Percentiles rank a stretch among this genome's conserved stretches.
These are phyloP conservation scores for Fulica atra DNA, from an alignment of 2,113 vertebrate genomes.

Conservation along the genomic window DNA sequence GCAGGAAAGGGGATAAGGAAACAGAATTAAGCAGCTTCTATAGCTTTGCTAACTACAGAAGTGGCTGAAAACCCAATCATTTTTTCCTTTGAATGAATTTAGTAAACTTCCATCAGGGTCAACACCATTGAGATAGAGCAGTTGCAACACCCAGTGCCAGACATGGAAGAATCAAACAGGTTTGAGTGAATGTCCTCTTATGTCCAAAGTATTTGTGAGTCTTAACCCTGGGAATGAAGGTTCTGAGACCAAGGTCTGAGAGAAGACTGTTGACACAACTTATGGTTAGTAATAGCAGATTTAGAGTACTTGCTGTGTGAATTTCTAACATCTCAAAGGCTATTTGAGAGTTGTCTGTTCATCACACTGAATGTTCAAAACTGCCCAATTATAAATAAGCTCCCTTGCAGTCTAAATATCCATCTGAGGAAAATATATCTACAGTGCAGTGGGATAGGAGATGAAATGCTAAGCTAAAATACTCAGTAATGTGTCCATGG, in stretches of 20 bases:
- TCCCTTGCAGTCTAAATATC: too few species aligned
- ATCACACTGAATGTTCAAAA: too few species aligned
- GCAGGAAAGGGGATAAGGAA: background rate
- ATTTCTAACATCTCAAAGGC: background rate
- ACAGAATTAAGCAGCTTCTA: background rate
- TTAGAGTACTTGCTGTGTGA: background rate
- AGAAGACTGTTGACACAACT: background rate
- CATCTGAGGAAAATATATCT: too few species aligned
- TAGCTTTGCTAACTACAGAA: background rate
- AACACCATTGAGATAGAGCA: accelerated
- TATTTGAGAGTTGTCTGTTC: background rate
- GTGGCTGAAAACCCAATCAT: accelerated
- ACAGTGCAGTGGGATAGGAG: too few species aligned
- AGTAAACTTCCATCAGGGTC: background rate
- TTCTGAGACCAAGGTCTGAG: accelerated
- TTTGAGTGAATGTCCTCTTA: background rate
- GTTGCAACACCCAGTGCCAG: background rate
- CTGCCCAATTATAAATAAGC: too few species aligned
- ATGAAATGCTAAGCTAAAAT: too few species aligned
- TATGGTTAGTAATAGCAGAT: background rate
- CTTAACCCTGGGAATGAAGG: background rate
- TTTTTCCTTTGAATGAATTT: background rate
- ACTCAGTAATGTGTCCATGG: background rate
- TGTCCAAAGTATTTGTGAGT: background rate
- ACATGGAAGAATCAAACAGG: background rate